Base-by-base conservation (phyloP, 2,888 invertebrate species). In the Diogma glabrata region DNA sequence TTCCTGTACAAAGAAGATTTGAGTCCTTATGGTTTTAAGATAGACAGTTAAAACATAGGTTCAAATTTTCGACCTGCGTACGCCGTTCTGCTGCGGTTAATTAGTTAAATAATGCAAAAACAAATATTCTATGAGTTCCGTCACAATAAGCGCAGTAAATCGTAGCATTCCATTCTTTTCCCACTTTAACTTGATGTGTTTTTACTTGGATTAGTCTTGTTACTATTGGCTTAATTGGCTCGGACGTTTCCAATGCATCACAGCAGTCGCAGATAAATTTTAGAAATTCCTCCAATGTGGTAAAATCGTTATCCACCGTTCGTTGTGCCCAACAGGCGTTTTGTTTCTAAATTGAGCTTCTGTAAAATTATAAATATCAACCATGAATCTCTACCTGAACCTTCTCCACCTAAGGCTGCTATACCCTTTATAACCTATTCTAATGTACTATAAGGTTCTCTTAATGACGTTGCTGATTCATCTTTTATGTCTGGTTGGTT, bases 1-100 rank as follows among this genome's bases (percentile, higher is more conserved):
- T 12, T 55, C 54, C 16, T 38, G 51, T 2, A 54, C 51, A 17
- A 57, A 55, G 1, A 53, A 52, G n/a, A 49, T 50, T 20, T n/a
- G n/a, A n/a, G n/a, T n/a, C n/a, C n/a, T n/a, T n/a, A n/a, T n/a
- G n/a, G n/a, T n/a, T n/a, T n/a, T n/a, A n/a, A n/a, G n/a, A n/a
- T n/a, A n/a, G n/a, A n/a, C n/a, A n/a, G n/a, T n/a, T n/a, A n/a
- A n/a, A n/a, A n/a, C n/a, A n/a, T n/a, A n/a, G n/a, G n/a, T n/a
- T n/a, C n/a, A n/a, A n/a, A n/a, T n/a, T n/a, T n/a, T n/a, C 20
- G 17, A 4, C 19, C n/a, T n/a, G n/a, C n/a, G n/a, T n/a, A n/a
- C n/a, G n/a, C n/a, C n/a, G n/a, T n/a, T n/a, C n/a, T n/a, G n/a
- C n/a, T n/a, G n/a, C n/a, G n/a, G n/a, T n/a, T n/a, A n/a, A n/a